These are phyloP conservation scores for Alentia gelatinosa DNA, from an alignment of 2,888 invertebrate species.

Conservation along the genomic window DNA sequence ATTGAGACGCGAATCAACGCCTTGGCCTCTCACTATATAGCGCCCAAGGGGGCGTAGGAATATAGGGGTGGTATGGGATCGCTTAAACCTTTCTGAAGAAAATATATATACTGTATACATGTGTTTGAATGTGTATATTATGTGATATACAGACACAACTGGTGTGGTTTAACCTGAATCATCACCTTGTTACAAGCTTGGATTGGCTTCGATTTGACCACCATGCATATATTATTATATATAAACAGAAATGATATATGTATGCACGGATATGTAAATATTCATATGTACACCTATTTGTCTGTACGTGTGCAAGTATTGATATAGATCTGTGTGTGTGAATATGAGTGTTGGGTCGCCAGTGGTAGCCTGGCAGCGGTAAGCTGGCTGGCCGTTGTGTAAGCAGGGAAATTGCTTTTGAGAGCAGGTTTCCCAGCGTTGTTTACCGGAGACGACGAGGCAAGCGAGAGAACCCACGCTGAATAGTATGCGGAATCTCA, in stretches of 20 bases:
- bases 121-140: background rate
- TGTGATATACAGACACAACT: too few relatives aligned
- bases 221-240: too few relatives aligned
- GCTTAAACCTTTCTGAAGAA: background rate
- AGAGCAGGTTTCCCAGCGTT: background rate
- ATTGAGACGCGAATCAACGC: conserved; percentile 1
- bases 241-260: too few relatives aligned
- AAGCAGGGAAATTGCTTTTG: background rate
- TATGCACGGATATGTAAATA: too few relatives aligned
- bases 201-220: too few relatives aligned
- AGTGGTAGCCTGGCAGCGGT: background rate
- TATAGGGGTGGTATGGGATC: background rate
- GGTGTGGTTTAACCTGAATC: too few relatives aligned
- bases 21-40: background rate
- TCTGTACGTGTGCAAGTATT: too few relatives aligned
- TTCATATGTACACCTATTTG: too few relatives aligned
- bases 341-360: too few relatives aligned
- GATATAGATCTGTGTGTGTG: too few relatives aligned
- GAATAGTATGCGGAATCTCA: background rate
- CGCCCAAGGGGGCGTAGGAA: background rate
- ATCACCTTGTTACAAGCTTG: too few relatives aligned
- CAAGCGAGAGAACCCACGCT: background rate
- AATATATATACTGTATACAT: background rate
- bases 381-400: background rate
- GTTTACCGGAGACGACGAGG: background rate